Conservation (phyloP, 1,140 invertebrate species). For the Drosophila takahashii region DNA sequence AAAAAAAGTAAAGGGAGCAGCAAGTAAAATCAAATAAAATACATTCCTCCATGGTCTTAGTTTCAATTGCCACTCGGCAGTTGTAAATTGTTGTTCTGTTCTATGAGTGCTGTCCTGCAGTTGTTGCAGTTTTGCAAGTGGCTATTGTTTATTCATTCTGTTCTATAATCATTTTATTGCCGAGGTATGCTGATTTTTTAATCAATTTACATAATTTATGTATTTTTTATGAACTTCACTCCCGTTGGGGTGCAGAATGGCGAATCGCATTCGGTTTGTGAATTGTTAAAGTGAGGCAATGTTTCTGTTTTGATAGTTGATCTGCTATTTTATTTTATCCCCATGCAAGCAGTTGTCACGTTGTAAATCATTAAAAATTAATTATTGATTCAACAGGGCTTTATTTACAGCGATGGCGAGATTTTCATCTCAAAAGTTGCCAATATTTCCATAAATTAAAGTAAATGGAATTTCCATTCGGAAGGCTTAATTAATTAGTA, state of each 20-base stretch:
- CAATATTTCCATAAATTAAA: not conserved
- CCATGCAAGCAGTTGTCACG: constrained; percentile 28
- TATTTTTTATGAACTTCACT: constrained; percentile 23
- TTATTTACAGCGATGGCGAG: not conserved
- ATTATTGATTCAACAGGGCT: constrained; percentile 23
- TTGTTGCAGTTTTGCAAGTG: constrained; percentile 42
- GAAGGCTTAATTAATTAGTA: not conserved
- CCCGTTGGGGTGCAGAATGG: constrained; percentile 2
- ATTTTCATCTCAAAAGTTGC: not conserved
- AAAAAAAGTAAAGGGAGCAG: not conserved
- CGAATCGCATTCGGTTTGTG: constrained; percentile 22
- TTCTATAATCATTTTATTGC: constrained; percentile 50
- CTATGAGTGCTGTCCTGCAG: constrained; percentile 22
- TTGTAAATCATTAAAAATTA: constrained; percentile 42
- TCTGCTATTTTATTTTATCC: constrained; percentile 39
- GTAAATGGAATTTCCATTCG: too few relatives aligned
- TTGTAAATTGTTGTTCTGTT: constrained; percentile 58
- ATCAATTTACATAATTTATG: constrained; percentile 51
- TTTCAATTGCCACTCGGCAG: constrained; percentile 57
- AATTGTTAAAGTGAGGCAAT: constrained; percentile 34
- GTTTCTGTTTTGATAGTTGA: constrained; percentile 42
- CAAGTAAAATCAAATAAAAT: constrained; percentile 21
- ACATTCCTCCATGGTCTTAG: constrained; percentile 48
- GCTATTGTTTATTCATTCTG: constrained; percentile 48
- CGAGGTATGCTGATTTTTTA: constrained; percentile 51